Base-by-base conservation (phyloP, 2,797 vertebrate genomes). In the Phyllotis vaccarum region DNA sequence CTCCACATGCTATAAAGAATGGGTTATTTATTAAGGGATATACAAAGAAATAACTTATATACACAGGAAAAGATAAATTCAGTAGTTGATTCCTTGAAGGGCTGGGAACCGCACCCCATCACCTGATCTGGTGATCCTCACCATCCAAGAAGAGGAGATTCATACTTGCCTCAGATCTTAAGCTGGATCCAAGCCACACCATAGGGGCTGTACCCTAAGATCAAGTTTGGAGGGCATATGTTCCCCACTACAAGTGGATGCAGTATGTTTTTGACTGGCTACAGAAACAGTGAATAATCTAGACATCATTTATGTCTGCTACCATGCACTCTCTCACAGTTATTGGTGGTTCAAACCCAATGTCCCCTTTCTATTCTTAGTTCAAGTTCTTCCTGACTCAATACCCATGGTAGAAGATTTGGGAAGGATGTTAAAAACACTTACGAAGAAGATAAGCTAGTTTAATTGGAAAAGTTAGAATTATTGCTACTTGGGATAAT, bases 281-380 rank as follows among this genome's bases (percentile, higher is more conserved):
- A 68, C 14, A 74, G 56, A 70, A 90, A 93, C 52, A 43, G 43
- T 54, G 16, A 31, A 70, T 78, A 49, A 91, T 56, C 37, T 37
- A 52, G 66, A 66, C 66, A 40, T 68, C 27, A 62, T 66, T 93
- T 89, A n/a, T n/a, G 27, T 91, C 91, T 93, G 89, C 56, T 93
- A 82, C 54, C 60, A 68, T 86, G 56, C 21, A 86, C 12, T 19
- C 24, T 60, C 2, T 27, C 29, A n/a, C 16, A 90, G 82, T 90
- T 82, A 46, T 54, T 95, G 66, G 58, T 34, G 58, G 17, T 54
- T 78, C 56, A 93, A 78, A 74, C 56, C 80, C 60, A 78, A 75
- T 24, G 46, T 62, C 58, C 80, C 14, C 66, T 95, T 83, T 90
- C 46, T 66, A 27, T 64, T 89, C 34, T 46, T 78, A 52, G n/a